These are phyloP conservation scores for Archegozetes longisetosus DNA, from an alignment of 1,140 invertebrate species.

Conservation along the genomic window DNA sequence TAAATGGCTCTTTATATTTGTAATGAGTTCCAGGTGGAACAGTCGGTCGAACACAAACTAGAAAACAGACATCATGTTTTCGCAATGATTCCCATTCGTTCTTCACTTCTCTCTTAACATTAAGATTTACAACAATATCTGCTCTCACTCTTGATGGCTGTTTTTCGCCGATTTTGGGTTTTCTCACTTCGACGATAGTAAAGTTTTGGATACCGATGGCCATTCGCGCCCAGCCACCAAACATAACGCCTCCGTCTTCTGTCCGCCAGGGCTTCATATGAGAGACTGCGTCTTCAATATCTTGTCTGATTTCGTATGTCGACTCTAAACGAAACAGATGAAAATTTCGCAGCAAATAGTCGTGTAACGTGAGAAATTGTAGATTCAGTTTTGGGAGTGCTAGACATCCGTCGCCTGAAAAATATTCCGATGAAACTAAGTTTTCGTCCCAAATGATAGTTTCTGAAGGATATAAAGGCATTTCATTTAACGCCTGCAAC, in stretches of 20 bases:
- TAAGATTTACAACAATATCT: slow-evolving; percentile 82
- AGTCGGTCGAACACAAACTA: slow-evolving; percentile 73
- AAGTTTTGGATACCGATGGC: slow-evolving; percentile 84
- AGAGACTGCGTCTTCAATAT: slow-evolving; percentile 90
- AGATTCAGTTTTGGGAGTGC: slow-evolving; percentile 95
- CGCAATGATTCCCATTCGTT: slow-evolving; percentile 90
- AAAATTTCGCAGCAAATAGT: slow-evolving; percentile 94
- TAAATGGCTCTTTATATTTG: slow-evolving; percentile 60
- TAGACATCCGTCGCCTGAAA: slow-evolving; percentile 81
- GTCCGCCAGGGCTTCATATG: slow-evolving; percentile 81
- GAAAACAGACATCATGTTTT: slow-evolving; percentile 94
- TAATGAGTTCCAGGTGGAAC: slow-evolving; percentile 57
- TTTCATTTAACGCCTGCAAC: slow-evolving; percentile 83
- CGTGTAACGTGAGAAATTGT: slow-evolving; percentile 94
- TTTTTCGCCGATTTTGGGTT: slow-evolving; percentile 60
- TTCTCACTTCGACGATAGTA: slow-evolving; percentile 69
- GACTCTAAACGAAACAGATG: slow-evolving; percentile 94
- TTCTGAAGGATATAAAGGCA: slow-evolving; percentile 97
- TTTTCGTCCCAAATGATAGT: slow-evolving; percentile 99
- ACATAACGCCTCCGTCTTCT: slow-evolving; percentile 70
- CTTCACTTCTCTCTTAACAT: slow-evolving; percentile 74
- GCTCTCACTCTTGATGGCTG: slow-evolving; percentile 83
- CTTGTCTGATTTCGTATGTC: slow-evolving; percentile 96
- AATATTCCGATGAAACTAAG: slow-evolving; percentile 92
- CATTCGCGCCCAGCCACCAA: slow-evolving; percentile 97